phyloP scores from a whole-genome alignment of 2,888 invertebrate species.

The Capitulum mitella region DNA sequence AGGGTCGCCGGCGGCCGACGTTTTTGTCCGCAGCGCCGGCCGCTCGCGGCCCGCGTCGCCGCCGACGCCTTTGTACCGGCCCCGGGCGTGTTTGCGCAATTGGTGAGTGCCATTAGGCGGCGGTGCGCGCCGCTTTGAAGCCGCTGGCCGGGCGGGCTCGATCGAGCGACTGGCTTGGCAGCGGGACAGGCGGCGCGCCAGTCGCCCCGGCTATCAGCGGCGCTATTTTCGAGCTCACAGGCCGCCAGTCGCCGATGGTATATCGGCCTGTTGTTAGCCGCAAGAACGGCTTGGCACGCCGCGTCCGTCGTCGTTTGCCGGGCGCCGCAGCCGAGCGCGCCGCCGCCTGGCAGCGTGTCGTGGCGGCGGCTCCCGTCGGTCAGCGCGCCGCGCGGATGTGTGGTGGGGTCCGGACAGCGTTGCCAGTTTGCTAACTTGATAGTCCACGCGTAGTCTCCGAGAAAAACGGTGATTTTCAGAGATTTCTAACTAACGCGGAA shows the following conservation, averaged over 20 bases:
- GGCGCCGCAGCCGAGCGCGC: too few relatives aligned
- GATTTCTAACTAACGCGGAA: not conserved
- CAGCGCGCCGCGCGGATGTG: not conserved
- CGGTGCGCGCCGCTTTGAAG: not conserved
- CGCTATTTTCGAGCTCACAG: not conserved
- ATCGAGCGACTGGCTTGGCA: not conserved
- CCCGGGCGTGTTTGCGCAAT: not conserved
- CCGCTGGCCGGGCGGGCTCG: not conserved
- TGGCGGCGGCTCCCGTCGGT: not conserved
- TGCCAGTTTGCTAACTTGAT: too few relatives aligned
- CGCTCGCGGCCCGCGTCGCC: not conserved
- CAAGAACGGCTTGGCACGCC: slow-evolving; percentile 1
- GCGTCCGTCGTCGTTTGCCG: too few relatives aligned
- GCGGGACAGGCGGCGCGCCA: not conserved
- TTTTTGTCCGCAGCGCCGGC: not conserved
- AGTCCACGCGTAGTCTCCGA: not conserved
- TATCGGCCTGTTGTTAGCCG: not conserved
- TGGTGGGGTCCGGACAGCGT: too few relatives aligned
- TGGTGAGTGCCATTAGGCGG: not conserved
- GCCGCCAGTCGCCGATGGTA: not conserved
- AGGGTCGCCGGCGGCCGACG: not conserved
- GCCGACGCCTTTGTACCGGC: not conserved
- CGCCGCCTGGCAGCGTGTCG: not conserved
- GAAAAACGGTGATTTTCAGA: not conserved
- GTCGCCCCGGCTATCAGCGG: not conserved